Percentiles rank a stretch among this genome's conserved stretches.
Conservation (phyloP, 2,113 vertebrate species). For the Bothrops jararaca region DNA sequence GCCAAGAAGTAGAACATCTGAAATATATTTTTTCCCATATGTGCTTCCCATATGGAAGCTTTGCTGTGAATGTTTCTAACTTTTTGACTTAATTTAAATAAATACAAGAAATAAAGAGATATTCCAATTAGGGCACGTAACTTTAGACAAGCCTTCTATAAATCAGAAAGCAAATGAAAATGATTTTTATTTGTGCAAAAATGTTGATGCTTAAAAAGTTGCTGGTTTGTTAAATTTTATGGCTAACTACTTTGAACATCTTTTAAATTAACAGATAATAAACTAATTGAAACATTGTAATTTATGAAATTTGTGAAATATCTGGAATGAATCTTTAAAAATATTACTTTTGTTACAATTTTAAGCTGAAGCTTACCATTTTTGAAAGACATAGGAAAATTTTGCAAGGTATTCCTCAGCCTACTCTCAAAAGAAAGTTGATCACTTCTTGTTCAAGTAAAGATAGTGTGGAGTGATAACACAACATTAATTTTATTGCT, state of each 20-base stretch:
- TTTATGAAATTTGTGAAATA: neutral
- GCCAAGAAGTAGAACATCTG: neutral
- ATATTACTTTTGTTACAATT: neutral
- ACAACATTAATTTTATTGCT: neutral
- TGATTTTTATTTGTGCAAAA: neutral
- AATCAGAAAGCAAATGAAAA: neutral
- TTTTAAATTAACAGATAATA: neutral
- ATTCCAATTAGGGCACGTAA: neutral
- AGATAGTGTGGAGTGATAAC: neutral
- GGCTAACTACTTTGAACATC: neutral
- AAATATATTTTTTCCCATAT: too few relatives aligned
- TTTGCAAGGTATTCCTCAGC: neutral
- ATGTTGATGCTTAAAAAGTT: neutral
- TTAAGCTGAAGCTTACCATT: neutral
- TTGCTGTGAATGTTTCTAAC: neutral
- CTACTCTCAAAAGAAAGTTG: neutral
- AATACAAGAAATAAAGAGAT: neutral
- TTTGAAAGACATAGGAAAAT: neutral
- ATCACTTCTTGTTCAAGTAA: neutral
- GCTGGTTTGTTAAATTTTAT: neutral
- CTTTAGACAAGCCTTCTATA: neutral
- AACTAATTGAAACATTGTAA: neutral
- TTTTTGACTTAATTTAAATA: neutral
- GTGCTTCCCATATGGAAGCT: neutral
- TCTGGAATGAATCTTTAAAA: neutral